Base-by-base conservation (phyloP, 2,888 invertebrate species). In the Elysia crispata region DNA sequence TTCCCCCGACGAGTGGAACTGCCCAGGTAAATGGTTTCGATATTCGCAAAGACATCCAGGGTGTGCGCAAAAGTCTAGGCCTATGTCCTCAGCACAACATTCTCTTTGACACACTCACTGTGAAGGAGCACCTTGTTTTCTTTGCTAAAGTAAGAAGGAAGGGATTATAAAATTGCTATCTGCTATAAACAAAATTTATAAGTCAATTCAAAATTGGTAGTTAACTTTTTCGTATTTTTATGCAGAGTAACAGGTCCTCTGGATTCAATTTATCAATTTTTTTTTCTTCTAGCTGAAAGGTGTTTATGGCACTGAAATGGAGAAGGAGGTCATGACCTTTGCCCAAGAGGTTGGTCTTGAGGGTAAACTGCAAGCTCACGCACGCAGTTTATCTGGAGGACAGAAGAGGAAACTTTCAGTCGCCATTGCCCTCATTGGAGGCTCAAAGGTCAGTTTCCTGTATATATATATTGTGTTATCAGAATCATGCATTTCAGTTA, bases 41-140 rank as follows among this genome's bases (percentile, higher is more conserved):
- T 88, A 95, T 96, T 82, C 89, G 94, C 13, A 93, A 92, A 0
- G 94, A 95, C 85, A 93, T 95, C 78, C 91, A 92, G 0, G 92
- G 93, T 0, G 95, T 95, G 0, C 94, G 96, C 20, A 93, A 94
- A 69, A 95, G 95, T 84, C 93, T 98, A 77, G 97, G 97, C 0
- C 94, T 97, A 74, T 98, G 98, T 91, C 97, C 98, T 0, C 92
- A 98, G 89, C 96, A 96, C 90, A 96, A 97, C 91, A 95, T 96
- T 3, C 93, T 97, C 0, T 96, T 96, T 90, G 95, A 95, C 84
- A 95, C 96, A 83, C 93, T 97, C 67, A 96, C 96, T 0, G 96
- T 96, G 1, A 93, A 93, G 25, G 96, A 97, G 91, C 97, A 97
- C 90, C 93, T 97, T 30, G 94, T 95, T 81, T 97, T 97, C 92